Base-by-base conservation (phyloP, 2,888 invertebrate species). In the Cerastis leucographa region DNA sequence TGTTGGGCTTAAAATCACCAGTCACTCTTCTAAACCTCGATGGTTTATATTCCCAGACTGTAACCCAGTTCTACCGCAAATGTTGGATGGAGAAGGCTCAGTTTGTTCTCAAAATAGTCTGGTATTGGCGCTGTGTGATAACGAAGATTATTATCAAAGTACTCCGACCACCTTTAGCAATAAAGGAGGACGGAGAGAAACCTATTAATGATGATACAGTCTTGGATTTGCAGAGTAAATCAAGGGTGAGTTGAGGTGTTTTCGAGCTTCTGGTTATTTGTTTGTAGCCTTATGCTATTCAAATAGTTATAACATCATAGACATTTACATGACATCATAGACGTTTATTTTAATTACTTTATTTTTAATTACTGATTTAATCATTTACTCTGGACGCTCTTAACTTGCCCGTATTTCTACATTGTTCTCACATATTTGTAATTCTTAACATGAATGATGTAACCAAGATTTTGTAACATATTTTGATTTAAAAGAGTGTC, bases 61-160 rank as follows among this genome's bases (percentile, higher is more conserved):
- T 92, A 70, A 81, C 85, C 85, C 85, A 77, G 84, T 91, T 91
- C 83, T 85, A 86, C 76, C 86, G 88, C 54, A 76, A 91, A 77
- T 85, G 83, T 44, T 94, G 93, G 94, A 88, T 77, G 71, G 84
- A 91, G 80, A 92, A 90, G 86, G 90, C 90, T 85, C 87, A 85
- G 77, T 91, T 88, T 84, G 83, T 94, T 78, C 86, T 92, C 83
- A 80, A 86, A 59, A 83, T 92, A 82, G 78, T 92, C 74, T 89
- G 88, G 68, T 90, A 92, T 82, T 93, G 94, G 93, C 88, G 90
- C 62, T 90, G 85, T 84, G 73, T 88, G 70, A 51, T 94, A 9
- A 90, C 89, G 89, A 89, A 89, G 78, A 78, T 93, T 61, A 74
- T 93, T 62, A 64, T 91, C 51, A 87, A 86, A 54, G 81, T 91